Evolutionary conservation across 2,888 invertebrate species (phyloP).

Genomic region (Patella depressa): DNA sequence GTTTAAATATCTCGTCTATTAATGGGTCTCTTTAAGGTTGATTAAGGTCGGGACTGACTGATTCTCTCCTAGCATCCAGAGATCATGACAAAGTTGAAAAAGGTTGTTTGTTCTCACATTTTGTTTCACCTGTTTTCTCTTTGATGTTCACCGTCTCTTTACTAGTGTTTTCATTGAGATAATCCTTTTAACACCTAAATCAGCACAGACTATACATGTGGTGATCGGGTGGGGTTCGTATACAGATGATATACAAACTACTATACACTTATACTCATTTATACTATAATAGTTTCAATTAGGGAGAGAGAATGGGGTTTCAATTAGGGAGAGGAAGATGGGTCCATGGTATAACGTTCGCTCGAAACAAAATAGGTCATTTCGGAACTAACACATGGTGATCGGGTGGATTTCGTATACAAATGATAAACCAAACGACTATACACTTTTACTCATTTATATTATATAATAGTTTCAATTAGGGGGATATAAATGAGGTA

Average conservation of each 20-base stretch:
- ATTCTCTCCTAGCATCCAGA: too few species aligned
- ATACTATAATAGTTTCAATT: not conserved
- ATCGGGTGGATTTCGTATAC: not conserved
- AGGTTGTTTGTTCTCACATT: constrained; percentile 9
- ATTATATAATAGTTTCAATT: not conserved
- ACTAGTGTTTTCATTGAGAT: not conserved
- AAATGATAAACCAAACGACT: not conserved
- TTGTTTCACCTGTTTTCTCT: constrained; percentile 11
- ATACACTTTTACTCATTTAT: not conserved
- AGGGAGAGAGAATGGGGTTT: not conserved
- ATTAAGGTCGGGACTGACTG: too few species aligned
- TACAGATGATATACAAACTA: not conserved
- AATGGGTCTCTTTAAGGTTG: too few species aligned
- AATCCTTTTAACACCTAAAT: not conserved
- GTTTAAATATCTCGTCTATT: too few species aligned
- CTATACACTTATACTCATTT: not conserved
- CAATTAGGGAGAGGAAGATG: too few species aligned
- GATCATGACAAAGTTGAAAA: not conserved
- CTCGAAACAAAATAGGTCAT: too few species aligned
- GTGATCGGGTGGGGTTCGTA: not conserved
- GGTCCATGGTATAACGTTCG: too few species aligned
- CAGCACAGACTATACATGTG: constrained; percentile 1
- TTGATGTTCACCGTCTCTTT: not conserved
- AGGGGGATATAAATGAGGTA: too few species aligned
- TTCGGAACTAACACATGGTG: too few species aligned